Evolutionary conservation across 1,140 invertebrate genomes (phyloP).

Genomic region (Orussus abietinus): DNA sequence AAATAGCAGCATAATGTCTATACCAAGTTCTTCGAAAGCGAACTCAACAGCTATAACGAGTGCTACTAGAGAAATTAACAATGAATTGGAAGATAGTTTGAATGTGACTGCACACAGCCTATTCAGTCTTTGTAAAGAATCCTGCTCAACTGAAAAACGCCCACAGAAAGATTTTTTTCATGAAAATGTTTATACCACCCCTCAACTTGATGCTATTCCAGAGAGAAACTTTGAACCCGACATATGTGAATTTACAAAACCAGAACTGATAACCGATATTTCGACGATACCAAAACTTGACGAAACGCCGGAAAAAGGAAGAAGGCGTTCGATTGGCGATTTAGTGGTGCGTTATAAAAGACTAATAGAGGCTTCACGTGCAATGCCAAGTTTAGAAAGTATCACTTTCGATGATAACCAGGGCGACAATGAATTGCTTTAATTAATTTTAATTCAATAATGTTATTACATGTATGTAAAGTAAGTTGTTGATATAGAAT

Average conservation of each 20-base stretch:
- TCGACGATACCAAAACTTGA: constrained; percentile 3
- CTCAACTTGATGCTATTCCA: too few species aligned
- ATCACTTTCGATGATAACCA: too few species aligned
- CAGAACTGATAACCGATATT: constrained; percentile 9
- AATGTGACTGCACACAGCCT: constrained; percentile 13
- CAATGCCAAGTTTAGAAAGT: too few species aligned
- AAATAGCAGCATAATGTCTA: constrained; percentile 22
- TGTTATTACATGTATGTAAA: too few species aligned
- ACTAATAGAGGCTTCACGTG: too few species aligned
- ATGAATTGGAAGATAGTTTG: constrained; percentile 17
- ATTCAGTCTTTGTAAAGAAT: constrained; percentile 11
- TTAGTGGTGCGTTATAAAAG: constrained; percentile 41
- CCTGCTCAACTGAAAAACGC: constrained; percentile 12
- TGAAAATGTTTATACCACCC: background rate
- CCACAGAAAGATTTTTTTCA: constrained; percentile 10
- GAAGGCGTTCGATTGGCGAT: constrained; percentile 34
- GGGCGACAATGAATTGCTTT: too few species aligned
- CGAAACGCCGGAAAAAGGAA: constrained; percentile 15
- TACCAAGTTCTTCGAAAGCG: constrained; percentile 16
- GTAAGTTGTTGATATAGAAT: too few species aligned
- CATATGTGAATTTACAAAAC: constrained; percentile 5
- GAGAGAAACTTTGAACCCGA: too few species aligned
- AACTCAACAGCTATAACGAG: constrained; percentile 24
- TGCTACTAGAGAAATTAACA: constrained; percentile 14
- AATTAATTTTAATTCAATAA: too few species aligned